These are phyloP conservation scores for Maconellicoccus hirsutus DNA, from an alignment of 1,140 invertebrate genomes.

Conservation along the genomic window DNA sequence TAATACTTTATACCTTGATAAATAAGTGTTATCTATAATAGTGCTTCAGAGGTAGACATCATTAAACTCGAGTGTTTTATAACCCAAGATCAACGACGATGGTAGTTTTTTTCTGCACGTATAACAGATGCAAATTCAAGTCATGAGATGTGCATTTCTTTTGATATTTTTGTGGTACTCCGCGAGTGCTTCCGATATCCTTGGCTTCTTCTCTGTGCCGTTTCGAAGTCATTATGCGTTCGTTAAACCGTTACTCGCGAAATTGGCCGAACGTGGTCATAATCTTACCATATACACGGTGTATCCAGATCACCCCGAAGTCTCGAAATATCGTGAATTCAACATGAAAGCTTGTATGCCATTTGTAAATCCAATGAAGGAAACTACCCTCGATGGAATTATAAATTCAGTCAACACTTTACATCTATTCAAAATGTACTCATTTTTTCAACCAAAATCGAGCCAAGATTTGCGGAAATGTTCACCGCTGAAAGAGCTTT, in stretches of 20 bases:
- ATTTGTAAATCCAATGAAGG: background rate
- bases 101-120: too few species aligned
- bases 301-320: slow-evolving; percentile 37
- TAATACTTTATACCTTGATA: too few species aligned
- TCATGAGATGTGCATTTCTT: too few species aligned
- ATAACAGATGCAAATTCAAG: too few species aligned
- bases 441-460: too few species aligned
- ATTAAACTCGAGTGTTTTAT: too few species aligned
- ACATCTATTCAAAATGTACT: too few species aligned
- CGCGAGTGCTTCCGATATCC: slow-evolving; percentile 27
- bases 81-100: too few species aligned
- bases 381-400: too few species aligned
- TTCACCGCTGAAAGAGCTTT: slow-evolving; percentile 11
- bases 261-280: slow-evolving; percentile 32
- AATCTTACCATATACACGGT: slow-evolving; percentile 33
- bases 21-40: too few species aligned
- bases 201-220: slow-evolving; percentile 30
- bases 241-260: slow-evolving; percentile 32
- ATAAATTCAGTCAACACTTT: too few species aligned
- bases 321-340: slow-evolving; percentile 39
- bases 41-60: too few species aligned
- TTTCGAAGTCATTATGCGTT: slow-evolving; percentile 34
- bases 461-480: background rate
- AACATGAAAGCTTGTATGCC: background rate
- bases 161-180: background rate